These are phyloP conservation scores for Euleptes europaea DNA, from an alignment of 2,113 vertebrate species.

Conservation along the genomic window DNA sequence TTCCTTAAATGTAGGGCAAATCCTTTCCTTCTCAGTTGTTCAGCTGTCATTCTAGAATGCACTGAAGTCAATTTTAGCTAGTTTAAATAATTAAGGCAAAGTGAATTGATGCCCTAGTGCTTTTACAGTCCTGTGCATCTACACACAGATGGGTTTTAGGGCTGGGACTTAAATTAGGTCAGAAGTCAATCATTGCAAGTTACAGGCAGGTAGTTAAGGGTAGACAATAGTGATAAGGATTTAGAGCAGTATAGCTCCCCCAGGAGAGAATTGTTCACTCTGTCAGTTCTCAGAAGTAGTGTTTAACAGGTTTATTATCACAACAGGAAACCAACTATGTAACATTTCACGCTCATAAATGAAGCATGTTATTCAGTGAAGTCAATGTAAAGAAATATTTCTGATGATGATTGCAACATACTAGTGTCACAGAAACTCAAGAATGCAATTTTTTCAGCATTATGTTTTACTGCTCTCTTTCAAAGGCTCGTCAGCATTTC, in stretches of 20 bases:
- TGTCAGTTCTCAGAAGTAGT: background rate
- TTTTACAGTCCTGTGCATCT: too few relatives aligned
- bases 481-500: background rate
- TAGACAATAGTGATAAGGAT: too few relatives aligned
- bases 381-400: background rate
- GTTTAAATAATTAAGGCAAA: too few relatives aligned
- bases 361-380: background rate
- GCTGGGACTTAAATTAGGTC: too few relatives aligned
- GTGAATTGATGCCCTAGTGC: too few relatives aligned
- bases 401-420: background rate
- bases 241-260: too few relatives aligned
- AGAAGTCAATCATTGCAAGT: too few relatives aligned
- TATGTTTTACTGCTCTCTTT: background rate
- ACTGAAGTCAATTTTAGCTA: constrained; percentile 13
- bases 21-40: background rate
- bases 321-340: background rate
- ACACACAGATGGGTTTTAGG: too few relatives aligned
- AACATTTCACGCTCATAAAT: background rate
- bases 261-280: too few relatives aligned
- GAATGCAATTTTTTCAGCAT: background rate
- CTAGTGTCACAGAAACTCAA: background rate
- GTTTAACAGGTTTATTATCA: background rate
- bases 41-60: background rate
- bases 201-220: too few relatives aligned
- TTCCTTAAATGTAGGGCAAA: background rate